A percentile compares a stretch with the other conserved stretches of the same genome.
phyloP scores from a whole-genome alignment of 2,113 vertebrate genomes.

The Lonchura striata region DNA sequence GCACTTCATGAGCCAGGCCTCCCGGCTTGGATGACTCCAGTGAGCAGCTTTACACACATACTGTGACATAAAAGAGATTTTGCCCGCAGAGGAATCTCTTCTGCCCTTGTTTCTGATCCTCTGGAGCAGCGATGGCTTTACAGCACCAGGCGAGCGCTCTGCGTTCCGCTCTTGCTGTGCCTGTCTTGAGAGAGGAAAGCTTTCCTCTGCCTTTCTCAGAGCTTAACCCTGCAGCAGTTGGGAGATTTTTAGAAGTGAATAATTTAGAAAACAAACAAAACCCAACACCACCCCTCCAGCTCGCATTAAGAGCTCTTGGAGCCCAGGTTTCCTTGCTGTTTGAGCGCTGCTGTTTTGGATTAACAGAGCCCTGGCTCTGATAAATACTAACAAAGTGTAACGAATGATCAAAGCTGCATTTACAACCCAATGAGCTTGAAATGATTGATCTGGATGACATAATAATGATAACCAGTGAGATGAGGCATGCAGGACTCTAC shows the following conservation, averaged over 20 bases:
- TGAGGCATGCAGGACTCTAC: slow-evolving; percentile 49
- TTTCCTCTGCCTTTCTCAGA: slow-evolving; percentile 17
- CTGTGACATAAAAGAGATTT: neutral
- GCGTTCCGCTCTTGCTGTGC: accelerated
- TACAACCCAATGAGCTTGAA: slow-evolving; percentile 67
- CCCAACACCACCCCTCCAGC: neutral
- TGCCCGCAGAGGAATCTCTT: neutral
- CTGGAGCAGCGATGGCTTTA: neutral
- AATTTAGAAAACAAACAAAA: slow-evolving; percentile 60
- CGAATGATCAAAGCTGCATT: slow-evolving; percentile 82
- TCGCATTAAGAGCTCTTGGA: slow-evolving; percentile 50
- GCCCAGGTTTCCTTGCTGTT: slow-evolving; percentile 62
- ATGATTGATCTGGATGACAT: slow-evolving; percentile 79
- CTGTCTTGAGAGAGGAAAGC: neutral
- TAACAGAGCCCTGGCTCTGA: slow-evolving; percentile 76
- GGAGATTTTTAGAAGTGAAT: slow-evolving; percentile 42
- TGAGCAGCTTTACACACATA: accelerated
- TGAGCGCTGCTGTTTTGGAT: slow-evolving; percentile 75
- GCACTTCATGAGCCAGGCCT: neutral
- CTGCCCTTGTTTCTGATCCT: neutral
- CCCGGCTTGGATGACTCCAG: neutral
- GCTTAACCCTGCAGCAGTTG: slow-evolving; percentile 10
- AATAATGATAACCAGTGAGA: slow-evolving; percentile 79
- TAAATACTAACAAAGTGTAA: slow-evolving; percentile 82
- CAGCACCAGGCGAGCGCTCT: neutral